Evolutionary conservation across 2,797 vertebrate species (phyloP), one percentile per base, ranked within the genome.

Genomic region (Astyanax mexicanus): DNA sequence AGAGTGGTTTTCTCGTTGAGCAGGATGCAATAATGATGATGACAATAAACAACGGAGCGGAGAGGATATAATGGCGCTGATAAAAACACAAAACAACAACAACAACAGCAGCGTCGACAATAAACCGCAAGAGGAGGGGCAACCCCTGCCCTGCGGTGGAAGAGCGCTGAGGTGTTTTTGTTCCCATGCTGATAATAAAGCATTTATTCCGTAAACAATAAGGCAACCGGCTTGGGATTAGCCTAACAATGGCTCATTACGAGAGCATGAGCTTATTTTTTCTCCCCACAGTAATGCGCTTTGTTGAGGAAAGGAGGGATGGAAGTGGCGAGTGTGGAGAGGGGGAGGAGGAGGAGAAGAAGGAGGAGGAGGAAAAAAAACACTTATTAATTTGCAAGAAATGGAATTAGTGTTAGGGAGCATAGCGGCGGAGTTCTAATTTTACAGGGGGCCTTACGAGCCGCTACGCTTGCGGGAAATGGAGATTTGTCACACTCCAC

Each of bases 401-500:
- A 94, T 93, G 91, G 92, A 93, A 94, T 94, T 94, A 94, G 90
- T 89, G 92, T 91, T 86, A 67, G 88, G 90, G 90, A 91, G 91
- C 85, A 87, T 49, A 75, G 90, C 85, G 79, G 82, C 82, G 27
- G 87, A 90, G 90, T 92, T 92, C 90, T 93, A 93, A 92, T 93
- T 93, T 92, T 92, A 92, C 90, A 89, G 90, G 79, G 88, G 87
- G 88, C 90, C 90, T 89, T 77, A 82, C 90, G 89, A 74, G 86
- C 85, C 74, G 82, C 47, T 62, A 75, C 55, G 79, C 75, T 82
- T 79, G 92, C 90, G 88, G 92, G 92, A 93, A 93, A 93, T 93
- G 89, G 90, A 94, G 92, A 94, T 94, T 93, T 93, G 93, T 94
- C 92, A 93, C 92, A 92, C 92, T 93, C 88, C 87, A 90, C 91